Base-by-base conservation (phyloP, 2,888 invertebrate species). In the Cephonodes hylas region DNA sequence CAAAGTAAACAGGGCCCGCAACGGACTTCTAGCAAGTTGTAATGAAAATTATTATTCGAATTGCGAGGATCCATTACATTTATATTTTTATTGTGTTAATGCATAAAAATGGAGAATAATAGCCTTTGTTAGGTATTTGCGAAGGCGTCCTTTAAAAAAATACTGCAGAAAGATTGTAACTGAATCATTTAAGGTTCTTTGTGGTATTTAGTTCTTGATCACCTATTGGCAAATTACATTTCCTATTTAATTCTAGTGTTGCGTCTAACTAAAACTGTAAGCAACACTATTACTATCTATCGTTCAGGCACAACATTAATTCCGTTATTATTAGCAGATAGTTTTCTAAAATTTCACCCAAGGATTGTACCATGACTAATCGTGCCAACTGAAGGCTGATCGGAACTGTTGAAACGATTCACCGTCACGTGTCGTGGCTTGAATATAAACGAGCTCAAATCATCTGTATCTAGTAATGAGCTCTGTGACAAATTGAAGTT, bases 1-100 rank as follows among this genome's bases (percentile, higher is more conserved):
- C 53, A 53, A 53, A 53, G 53, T 31, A 53, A 53, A 53, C 53
- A 15, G 18, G 53, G 38, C 38, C n/a, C n/a, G n/a, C n/a, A n/a
- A 13, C 13, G 38, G n/a, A 18, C 31, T 53, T 53, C 31, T 15
- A 22, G 27, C 53, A 31, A 53, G 27, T 53, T 53, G 27, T n/a
- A 8, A 10, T 53, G 53, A 20, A 45, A 18, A 46, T n/a, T 46
- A 31, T 18, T 53, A 53, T 18, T 8, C 13, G 38, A 38, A 38
- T 38, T 48, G 25, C n/a, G 48, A 18, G 27, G 27, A 53, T 18
- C 18, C 45, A 45, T 45, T n/a, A 38, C n/a, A n/a, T 38, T 38
- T 10, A 4, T 13, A 38, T 38, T 38, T 38, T 38, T 38, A 38
- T 38, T 38, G 38, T 10, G 10, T n/a, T n/a, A 4, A 13, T 4